Evolutionary conservation across 2,888 invertebrate species (phyloP).

Genomic region (Epicampocera succincta): DNA sequence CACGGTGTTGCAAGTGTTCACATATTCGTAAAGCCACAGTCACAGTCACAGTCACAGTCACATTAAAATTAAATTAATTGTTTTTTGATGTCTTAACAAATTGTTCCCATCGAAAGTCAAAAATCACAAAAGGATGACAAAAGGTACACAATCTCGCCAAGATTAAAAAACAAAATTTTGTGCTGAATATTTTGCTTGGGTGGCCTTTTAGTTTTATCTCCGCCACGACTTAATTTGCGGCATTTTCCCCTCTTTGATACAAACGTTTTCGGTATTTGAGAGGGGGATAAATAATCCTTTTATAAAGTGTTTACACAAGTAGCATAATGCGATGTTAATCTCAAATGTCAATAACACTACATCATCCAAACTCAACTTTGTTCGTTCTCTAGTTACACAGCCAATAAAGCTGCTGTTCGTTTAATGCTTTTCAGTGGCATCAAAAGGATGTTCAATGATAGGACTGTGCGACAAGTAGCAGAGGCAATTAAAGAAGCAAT

Average conservation of each 20-base stretch:
- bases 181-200: slow-evolving; percentile 23
- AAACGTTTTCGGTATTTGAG: background rate
- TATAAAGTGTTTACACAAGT: slow-evolving; percentile 73
- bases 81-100: slow-evolving; percentile 59
- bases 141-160: slow-evolving; percentile 29
- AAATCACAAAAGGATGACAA: slow-evolving; percentile 10
- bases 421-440: slow-evolving; percentile 24
- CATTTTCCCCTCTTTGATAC: slow-evolving; percentile 6
- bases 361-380: slow-evolving; percentile 50
- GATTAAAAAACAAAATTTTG: slow-evolving; percentile 18
- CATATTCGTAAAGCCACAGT: slow-evolving; percentile 45
- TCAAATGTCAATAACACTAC: slow-evolving; percentile 78
- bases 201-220: slow-evolving; percentile 49
- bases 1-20: slow-evolving; percentile 62
- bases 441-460: slow-evolving; percentile 39
- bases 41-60: background rate
- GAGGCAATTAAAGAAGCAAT: slow-evolving; percentile 70
- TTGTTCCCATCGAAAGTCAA: slow-evolving; percentile 54
- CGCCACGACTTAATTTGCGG: slow-evolving; percentile 1
- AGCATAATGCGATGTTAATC: slow-evolving; percentile 73
- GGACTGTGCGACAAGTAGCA: slow-evolving; percentile 22
- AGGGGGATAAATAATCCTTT: slow-evolving; percentile 75
- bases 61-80: slow-evolving; percentile 65
- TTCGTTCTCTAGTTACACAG: slow-evolving; percentile 5
- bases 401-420: background rate